These are phyloP conservation scores for Pardalotus punctatus DNA, from an alignment of 2,113 vertebrate genomes.

Conservation along the genomic window DNA sequence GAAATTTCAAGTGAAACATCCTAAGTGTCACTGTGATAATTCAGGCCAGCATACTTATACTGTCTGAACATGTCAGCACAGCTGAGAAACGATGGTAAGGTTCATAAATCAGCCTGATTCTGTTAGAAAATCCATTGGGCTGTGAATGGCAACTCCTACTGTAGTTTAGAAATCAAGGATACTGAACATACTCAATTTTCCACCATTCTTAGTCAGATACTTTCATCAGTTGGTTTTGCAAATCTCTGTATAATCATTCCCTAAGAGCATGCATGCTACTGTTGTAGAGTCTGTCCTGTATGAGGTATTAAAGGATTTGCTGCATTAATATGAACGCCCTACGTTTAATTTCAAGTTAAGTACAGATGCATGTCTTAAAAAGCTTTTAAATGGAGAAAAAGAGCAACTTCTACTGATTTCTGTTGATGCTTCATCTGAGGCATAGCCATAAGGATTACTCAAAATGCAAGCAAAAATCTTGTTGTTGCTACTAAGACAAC, in stretches of 20 bases:
- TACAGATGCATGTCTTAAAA: neutral
- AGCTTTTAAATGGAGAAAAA: neutral
- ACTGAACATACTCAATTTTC: neutral
- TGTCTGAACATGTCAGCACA: neutral
- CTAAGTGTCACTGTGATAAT: neutral
- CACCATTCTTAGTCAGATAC: neutral
- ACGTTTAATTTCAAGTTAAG: neutral
- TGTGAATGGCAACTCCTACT: neutral
- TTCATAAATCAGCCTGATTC: neutral
- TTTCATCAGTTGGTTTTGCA: neutral
- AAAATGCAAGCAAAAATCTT: neutral
- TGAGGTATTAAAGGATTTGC: neutral
- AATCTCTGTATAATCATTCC: neutral
- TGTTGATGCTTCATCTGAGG: neutral
- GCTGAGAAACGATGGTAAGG: neutral
- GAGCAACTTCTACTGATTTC: neutral
- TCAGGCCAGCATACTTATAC: neutral
- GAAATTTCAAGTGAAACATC: neutral
- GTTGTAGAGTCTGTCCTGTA: neutral
- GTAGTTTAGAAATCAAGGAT: neutral
- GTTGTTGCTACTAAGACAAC: neutral
- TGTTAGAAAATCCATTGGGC: neutral
- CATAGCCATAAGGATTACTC: neutral
- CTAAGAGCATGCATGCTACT: neutral
- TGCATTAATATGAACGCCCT: neutral